phyloP scores from a whole-genome alignment of 2,888 invertebrate species.

The Eupithecia inturbata region DNA sequence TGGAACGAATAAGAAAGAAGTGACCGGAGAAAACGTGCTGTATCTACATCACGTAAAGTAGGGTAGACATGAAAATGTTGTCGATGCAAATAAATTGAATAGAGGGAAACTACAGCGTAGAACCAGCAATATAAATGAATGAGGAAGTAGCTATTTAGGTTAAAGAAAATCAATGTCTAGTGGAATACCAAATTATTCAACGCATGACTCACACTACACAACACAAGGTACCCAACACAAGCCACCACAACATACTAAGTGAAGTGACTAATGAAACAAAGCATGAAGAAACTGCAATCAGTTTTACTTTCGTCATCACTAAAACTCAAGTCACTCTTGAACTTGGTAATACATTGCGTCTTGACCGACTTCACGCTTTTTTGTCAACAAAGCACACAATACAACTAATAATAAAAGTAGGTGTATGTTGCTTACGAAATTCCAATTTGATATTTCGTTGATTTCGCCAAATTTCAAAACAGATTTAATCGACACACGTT shows the following conservation, averaged over 20 bases:
- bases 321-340: slow-evolving; percentile 16
- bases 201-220: slow-evolving; percentile 33
- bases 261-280: slow-evolving; percentile 44
- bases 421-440: slow-evolving; percentile 63
- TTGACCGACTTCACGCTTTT: slow-evolving; percentile 71
- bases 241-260: slow-evolving; percentile 19
- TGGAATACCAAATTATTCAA: slow-evolving; percentile 27
- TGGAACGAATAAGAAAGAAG: neutral
- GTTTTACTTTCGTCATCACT: slow-evolving; percentile 57
- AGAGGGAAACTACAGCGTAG: neutral
- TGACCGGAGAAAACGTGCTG: neutral
- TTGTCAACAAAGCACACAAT: slow-evolving; percentile 60
- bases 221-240: slow-evolving; percentile 17
- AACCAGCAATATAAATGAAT: neutral
- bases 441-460: slow-evolving; percentile 76
- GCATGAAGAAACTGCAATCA: slow-evolving; percentile 47
- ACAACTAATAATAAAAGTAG: slow-evolving; percentile 60
- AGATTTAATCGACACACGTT: slow-evolving; percentile 71
- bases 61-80: neutral
- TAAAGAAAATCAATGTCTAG: slow-evolving; percentile 24
- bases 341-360: slow-evolving; percentile 49
- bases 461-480: slow-evolving; percentile 79
- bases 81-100: neutral
- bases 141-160: slow-evolving; percentile 19
- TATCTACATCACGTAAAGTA: neutral